A percentile compares a stretch with the other conserved stretches of the same genome.
These are phyloP conservation scores for Marcusenius ussheri DNA, from an alignment of 2,113 vertebrate species.

Conservation along the genomic window DNA sequence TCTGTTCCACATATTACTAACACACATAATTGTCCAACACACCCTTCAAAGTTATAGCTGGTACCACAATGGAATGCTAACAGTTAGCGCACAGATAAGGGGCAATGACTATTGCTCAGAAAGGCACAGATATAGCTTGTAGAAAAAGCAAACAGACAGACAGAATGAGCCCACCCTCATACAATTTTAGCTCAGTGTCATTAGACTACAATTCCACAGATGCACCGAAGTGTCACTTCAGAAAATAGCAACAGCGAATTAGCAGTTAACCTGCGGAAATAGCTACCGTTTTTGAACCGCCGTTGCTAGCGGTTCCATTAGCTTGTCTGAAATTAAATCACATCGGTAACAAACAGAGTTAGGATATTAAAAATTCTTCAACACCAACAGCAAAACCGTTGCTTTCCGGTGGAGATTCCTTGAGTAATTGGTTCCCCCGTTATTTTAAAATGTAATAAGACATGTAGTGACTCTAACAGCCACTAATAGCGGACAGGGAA, in stretches of 20 bases:
- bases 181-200: not conserved
- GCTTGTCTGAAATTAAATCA: slow-evolving; percentile 9
- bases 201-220: not conserved
- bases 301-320: not conserved
- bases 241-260: not conserved
- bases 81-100: not conserved
- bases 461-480: not conserved
- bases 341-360: not conserved
- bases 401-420: not conserved
- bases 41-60: not conserved
- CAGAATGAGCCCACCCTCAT: not conserved
- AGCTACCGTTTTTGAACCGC: not conserved
- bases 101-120: not conserved
- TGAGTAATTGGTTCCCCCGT: not conserved
- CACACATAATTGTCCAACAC: not conserved
- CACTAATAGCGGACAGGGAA: not conserved
- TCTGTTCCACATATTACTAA: not conserved
- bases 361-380: slow-evolving; percentile 7
- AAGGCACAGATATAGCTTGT: not conserved
- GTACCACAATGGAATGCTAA: not conserved
- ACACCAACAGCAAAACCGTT: not conserved
- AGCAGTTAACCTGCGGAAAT: not conserved
- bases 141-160: not conserved
- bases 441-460: not conserved
- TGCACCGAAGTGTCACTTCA: not conserved